Evolutionary conservation across 2,888 invertebrate genomes (phyloP), one percentile per base, ranked within the genome.

Genomic region (Tetrapedia diversipes): DNA sequence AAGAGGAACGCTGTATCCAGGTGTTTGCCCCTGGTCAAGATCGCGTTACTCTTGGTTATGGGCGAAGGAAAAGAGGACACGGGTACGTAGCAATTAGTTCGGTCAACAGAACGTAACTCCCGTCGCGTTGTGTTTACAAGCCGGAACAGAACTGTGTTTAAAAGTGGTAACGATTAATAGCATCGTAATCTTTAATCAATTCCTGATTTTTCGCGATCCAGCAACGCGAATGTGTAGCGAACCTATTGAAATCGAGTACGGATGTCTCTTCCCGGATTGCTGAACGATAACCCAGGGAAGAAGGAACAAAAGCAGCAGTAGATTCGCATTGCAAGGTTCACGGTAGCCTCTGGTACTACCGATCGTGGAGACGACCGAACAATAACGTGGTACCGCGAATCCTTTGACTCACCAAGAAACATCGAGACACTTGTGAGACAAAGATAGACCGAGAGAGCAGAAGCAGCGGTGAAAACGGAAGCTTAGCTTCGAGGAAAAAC

Each of bases 221-320:
- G 19, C 14, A 6, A 19, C 7, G 14, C 19, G 45, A 45, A 39
- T 57, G 43, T n/a, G n/a, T n/a, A n/a, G n/a, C n/a, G n/a, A n/a
- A n/a, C n/a, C n/a, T n/a, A n/a, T n/a, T n/a, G n/a, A n/a, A n/a
- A n/a, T n/a, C n/a, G n/a, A n/a, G n/a, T n/a, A n/a, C n/a, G n/a
- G n/a, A n/a, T n/a, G n/a, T n/a, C n/a, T n/a, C n/a, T n/a, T n/a
- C n/a, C n/a, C n/a, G n/a, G n/a, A n/a, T n/a, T n/a, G n/a, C n/a
- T n/a, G 81, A 80, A 82, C 82, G 83, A 82, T 82, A 61, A 78
- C 77, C 74, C 77, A 71, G 75, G 81, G 82, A 83, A 82, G 80
- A 83, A 80, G 82, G 80, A 82, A 81, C 83, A n/a, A n/a, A n/a
- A n/a, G n/a, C n/a, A n/a, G n/a, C n/a, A n/a, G n/a, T n/a, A n/a